Percentiles rank a stretch among this genome's conserved stretches.
Conservation (phyloP, 2,797 vertebrate species). For the Eleutherodactylus coqui region DNA sequence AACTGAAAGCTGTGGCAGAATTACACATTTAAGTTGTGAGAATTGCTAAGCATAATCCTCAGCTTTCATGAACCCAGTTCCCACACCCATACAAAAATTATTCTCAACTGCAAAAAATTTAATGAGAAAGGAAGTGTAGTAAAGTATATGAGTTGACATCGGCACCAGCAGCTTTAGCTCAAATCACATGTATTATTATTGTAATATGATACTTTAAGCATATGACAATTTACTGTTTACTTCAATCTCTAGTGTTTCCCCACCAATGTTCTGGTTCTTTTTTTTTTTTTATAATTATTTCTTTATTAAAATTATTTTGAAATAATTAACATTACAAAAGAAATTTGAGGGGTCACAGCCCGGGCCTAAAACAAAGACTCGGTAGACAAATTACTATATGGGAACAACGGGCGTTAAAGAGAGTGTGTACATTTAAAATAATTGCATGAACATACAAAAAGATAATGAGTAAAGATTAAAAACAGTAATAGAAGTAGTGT, state of each 20-base stretch:
- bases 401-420: too few species aligned
- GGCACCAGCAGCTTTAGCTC: neutral
- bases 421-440: too few species aligned
- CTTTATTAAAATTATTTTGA: too few species aligned
- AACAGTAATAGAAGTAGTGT: too few species aligned
- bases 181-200: neutral
- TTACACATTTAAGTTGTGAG: slow-evolving; percentile 31
- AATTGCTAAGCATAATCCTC: slow-evolving; percentile 5
- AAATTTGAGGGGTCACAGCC: too few species aligned
- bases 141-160: neutral
- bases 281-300: too few species aligned
- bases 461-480: too few species aligned
- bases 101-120: neutral
- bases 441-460: too few species aligned
- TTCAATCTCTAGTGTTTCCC: neutral
- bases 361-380: too few species aligned
- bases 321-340: too few species aligned
- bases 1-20: slow-evolving; percentile 30
- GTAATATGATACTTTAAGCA: neutral
- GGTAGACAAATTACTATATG: too few species aligned
- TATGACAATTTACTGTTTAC: neutral
- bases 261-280: too few species aligned
- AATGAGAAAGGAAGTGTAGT: neutral
- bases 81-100: neutral
- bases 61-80: neutral